A percentile compares a stretch with the other conserved stretches of the same genome.
phyloP scores from a whole-genome alignment of 2,888 invertebrate species.

The Cryptus viduatorius region DNA sequence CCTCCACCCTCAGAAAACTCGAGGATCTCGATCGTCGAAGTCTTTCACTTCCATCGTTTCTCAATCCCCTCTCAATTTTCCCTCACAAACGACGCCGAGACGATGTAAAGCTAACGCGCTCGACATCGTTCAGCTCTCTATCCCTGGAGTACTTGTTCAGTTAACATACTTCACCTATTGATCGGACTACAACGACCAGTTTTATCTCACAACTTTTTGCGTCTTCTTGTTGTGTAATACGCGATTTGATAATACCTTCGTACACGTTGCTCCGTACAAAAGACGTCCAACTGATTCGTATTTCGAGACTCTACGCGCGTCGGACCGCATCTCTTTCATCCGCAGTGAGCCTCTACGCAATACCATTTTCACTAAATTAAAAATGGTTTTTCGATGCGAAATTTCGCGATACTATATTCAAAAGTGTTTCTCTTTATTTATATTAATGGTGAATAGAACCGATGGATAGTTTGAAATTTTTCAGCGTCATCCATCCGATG shows the following conservation, averaged over 20 bases:
- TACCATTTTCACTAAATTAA: neutral
- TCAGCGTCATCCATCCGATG: no score
- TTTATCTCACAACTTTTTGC: conserved; percentile 31
- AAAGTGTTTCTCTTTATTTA: no score
- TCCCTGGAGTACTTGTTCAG: conserved; percentile 48
- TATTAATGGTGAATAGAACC: no score
- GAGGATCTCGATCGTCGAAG: conserved; percentile 24
- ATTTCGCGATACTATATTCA: neutral
- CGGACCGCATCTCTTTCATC: no score
- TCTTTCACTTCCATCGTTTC: conserved; percentile 44
- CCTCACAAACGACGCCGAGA: conserved; percentile 18
- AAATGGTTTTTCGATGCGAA: neutral
- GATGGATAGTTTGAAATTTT: no score
- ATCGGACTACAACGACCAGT: conserved; percentile 25
- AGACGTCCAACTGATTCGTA: neutral
- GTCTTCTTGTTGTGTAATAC: conserved; percentile 52
- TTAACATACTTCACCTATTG: conserved; percentile 48
- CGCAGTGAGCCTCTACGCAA: no score
- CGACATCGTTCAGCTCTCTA: conserved; percentile 24
- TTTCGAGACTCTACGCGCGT: neutral
- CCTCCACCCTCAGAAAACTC: neutral
- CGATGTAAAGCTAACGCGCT: conserved; percentile 13
- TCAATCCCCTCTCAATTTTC: conserved; percentile 6
- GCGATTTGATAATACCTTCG: conserved; percentile 19
- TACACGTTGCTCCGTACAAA: neutral